These are phyloP conservation scores for Brenthis hecate DNA, from an alignment of 2,888 invertebrate species.

Conservation along the genomic window DNA sequence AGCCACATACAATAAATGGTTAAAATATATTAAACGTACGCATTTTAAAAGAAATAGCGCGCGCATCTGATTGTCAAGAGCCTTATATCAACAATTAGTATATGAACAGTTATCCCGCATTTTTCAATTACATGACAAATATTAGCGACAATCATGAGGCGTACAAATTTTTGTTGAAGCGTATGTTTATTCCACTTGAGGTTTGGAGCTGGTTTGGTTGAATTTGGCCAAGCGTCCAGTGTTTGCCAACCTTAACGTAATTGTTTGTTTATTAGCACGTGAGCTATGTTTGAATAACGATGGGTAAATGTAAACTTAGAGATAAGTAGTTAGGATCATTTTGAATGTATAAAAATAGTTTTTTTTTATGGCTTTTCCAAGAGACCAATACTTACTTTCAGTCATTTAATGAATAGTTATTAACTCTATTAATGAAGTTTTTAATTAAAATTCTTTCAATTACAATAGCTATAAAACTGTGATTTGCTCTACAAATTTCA, in stretches of 20 bases:
- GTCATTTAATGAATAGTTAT: too few species aligned
- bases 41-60: too few species aligned
- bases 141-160: conserved; percentile 37
- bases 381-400: too few species aligned
- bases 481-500: too few species aligned
- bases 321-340: conserved; percentile 8
- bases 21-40: too few species aligned
- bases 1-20: too few species aligned
- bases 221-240: conserved; percentile 31
- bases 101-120: conserved; percentile 9
- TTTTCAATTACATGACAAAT: conserved; percentile 41
- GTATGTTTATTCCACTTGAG: conserved; percentile 30
- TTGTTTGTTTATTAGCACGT: conserved; percentile 37
- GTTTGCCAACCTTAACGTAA: conserved; percentile 24
- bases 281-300: conserved; percentile 29
- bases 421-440: too few species aligned
- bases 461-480: too few species aligned
- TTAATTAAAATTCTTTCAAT: too few species aligned
- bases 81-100: conserved; percentile 8
- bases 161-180: conserved; percentile 24
- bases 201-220: conserved; percentile 32
- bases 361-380: not conserved
- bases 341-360: not conserved
- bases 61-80: not conserved
- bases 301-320: conserved; percentile 22